Evolutionary conservation across 2,113 vertebrate genomes (phyloP), one percentile per base, ranked within the genome.

Genomic region (Phoenicopterus ruber): DNA sequence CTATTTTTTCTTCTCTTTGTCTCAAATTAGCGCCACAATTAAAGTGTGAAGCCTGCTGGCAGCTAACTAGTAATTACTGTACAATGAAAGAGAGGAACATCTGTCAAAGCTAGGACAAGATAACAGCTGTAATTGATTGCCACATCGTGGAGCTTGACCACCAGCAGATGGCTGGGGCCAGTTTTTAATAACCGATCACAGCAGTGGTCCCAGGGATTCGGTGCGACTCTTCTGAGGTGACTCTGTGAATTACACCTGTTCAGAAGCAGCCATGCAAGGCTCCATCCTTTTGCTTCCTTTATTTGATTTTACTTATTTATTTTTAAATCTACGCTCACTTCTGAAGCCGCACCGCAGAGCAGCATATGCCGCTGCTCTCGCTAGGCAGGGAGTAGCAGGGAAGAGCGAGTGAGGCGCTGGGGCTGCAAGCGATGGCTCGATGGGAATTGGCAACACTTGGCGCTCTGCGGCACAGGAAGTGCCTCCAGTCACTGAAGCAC

Each of bases 91-190:
- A 96, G 96, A 97, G 86, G 95, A 97, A 97, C 97, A 97, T 98
- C 96, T 98, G 97, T 97, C 96, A 96, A 93, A 96, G 96, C 96
- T 71, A 42, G 95, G 96, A 96, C 93, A 94, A 97, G 97, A 97
- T 98, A 98, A 97, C 97, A 97, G 96, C 97, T 98, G 97, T 98
- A 98, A 98, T 97, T 96, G 97, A 98, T 97, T 96, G 96, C 96
- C 97, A 93, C 92, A 94, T 96, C 95, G 61, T 94, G 92, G 73
- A 92, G 95, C 93, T 94, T 97, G 97, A 95, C 97, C 97, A 97
- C 94, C 96, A 96, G 95, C 97, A 98, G 97, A 97, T 98, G 97
- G 96, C 93, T 61, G 34, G 90, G 96, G 96, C 92, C 82, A 52
- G 40, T 66, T 96, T 71, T 82, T 93, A 74, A 94, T 95, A 96